Percentiles rank a stretch among this genome's conserved stretches.
These are phyloP conservation scores for human DNA, from an alignment of 2,113 vertebrate species.

Conservation along the genomic window GRCh38 chr18:49629001-49629500, in stretches of 20 bases:
- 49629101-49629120: constrained; percentile 21
- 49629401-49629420: constrained; percentile 27
- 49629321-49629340: constrained; percentile 69
- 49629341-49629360: constrained; percentile 73
- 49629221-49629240: background rate
- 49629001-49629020: background rate
- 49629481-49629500: background rate
- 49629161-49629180: constrained; percentile 73
- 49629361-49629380: constrained; percentile 17
- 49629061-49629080: background rate
- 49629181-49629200: constrained; percentile 66
- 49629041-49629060: background rate
- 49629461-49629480: background rate
- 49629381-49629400: background rate
- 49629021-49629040: constrained; percentile 50
- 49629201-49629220: background rate
- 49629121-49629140: constrained; percentile 6
- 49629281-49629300: constrained; percentile 59
- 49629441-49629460: background rate
- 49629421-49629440: background rate
- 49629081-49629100: background rate
- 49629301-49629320: constrained; percentile 63
- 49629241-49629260: constrained; percentile 52
- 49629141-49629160: constrained; percentile 36
- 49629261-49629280: background rate